phyloP scores from a whole-genome alignment of 2,797 vertebrate genomes.

The Rhinichthys osculus region DNA sequence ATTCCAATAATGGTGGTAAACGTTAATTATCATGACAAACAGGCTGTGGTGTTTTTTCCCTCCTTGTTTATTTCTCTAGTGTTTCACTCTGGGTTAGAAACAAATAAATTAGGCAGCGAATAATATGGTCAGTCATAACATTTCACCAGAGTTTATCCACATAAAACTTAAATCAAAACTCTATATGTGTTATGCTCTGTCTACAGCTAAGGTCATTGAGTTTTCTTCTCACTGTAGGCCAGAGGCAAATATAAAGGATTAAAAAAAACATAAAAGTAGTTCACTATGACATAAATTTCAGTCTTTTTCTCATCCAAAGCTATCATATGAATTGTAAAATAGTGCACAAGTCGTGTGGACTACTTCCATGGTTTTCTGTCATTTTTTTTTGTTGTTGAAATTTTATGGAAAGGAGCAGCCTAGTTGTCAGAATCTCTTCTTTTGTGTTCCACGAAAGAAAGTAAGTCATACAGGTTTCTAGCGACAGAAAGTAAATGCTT shows the following conservation, averaged over 20 bases:
- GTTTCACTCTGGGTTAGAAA: neutral
- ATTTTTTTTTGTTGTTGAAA: neutral
- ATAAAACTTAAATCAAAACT: neutral
- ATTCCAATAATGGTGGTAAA: conserved; percentile 72
- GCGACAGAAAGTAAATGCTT: neutral
- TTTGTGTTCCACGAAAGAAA: neutral
- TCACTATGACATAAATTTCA: neutral
- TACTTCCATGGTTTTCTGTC: neutral
- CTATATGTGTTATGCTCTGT: neutral
- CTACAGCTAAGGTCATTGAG: neutral
- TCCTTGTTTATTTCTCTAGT: neutral
- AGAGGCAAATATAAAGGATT: neutral
- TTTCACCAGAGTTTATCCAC: neutral
- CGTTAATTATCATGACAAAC: conserved; percentile 67
- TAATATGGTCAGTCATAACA: conserved; percentile 2
- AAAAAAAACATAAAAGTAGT: neutral
- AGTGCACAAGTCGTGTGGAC: neutral
- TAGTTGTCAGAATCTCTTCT: neutral
- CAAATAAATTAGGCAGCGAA: neutral
- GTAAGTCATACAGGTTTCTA: neutral
- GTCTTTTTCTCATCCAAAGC: neutral
- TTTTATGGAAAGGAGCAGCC: neutral
- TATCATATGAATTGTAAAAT: neutral
- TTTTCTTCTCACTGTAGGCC: neutral
- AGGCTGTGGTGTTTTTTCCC: conserved; percentile 54